phyloP scores from a whole-genome alignment of 1,140 invertebrate species.

The Euschistus heros region DNA sequence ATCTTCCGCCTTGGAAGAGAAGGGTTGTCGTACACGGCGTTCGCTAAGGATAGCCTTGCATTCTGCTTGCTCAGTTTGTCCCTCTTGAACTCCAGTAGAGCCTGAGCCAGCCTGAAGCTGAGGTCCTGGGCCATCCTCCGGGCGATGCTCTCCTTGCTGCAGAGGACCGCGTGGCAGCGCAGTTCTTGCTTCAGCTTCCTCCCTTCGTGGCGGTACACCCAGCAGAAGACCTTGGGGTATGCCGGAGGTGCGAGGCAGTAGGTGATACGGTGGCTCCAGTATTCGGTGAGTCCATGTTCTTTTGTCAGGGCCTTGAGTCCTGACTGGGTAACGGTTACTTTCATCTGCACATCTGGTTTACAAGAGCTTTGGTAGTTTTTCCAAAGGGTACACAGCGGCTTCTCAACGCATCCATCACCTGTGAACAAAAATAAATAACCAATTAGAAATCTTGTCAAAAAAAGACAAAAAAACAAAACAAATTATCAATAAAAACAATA shows the following conservation, averaged over 20 bases:
- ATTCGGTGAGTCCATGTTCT: slow-evolving; percentile 94
- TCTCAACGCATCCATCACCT: slow-evolving; percentile 94
- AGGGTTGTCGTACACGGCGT: slow-evolving; percentile 75
- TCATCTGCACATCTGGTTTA: slow-evolving; percentile 90
- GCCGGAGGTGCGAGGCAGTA: slow-evolving; percentile 81
- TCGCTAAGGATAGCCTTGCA: slow-evolving; percentile 79
- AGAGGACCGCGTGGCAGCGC: slow-evolving; percentile 95
- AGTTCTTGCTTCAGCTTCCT: slow-evolving; percentile 91
- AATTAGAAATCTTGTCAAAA: too few relatives aligned
- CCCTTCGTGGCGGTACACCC: slow-evolving; percentile 55
- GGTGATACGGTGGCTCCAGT: slow-evolving; percentile 90
- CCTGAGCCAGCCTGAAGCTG: slow-evolving; percentile 60
- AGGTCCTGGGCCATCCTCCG: slow-evolving; percentile 63
- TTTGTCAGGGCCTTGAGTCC: slow-evolving; percentile 92
- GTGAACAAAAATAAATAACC: slow-evolving; percentile 36
- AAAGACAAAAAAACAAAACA: too few relatives aligned
- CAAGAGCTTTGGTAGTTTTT: slow-evolving; percentile 86
- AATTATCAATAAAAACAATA: too few relatives aligned
- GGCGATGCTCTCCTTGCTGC: slow-evolving; percentile 74
- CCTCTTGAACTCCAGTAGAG: slow-evolving; percentile 85
- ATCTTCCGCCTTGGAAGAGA: slow-evolving; percentile 69
- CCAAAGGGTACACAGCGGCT: slow-evolving; percentile 90
- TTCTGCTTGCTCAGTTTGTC: slow-evolving; percentile 91
- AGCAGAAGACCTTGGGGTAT: slow-evolving; percentile 85
- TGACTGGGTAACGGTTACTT: slow-evolving; percentile 77